Evolutionary conservation across 2,888 invertebrate species (phyloP).

Genomic region (Ypsolopha scabrella): DNA sequence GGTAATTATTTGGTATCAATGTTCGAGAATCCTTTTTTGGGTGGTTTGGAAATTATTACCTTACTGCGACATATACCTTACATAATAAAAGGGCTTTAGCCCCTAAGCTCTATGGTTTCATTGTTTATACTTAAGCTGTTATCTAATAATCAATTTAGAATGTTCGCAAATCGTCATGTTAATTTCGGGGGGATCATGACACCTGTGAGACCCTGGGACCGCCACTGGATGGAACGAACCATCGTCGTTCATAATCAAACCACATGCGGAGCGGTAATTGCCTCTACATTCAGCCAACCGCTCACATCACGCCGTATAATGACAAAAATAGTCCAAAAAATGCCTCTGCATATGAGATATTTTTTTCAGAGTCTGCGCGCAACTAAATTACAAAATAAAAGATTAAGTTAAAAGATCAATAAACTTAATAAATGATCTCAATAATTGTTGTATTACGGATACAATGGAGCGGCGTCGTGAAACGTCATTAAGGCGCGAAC

Average conservation of each 20-base stretch:
- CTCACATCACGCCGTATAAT: constrained; percentile 70
- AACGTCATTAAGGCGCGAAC: constrained; percentile 68
- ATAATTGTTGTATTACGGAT: constrained; percentile 70
- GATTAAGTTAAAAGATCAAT: constrained; percentile 71
- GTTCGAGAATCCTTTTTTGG: no score
- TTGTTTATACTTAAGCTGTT: no score
- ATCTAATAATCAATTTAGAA: no score
- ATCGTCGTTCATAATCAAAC: constrained; percentile 62
- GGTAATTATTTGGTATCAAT: no score
- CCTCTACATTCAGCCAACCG: constrained; percentile 66
- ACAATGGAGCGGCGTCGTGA: constrained; percentile 70
- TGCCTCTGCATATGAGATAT: constrained; percentile 64
- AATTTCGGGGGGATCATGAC: no score
- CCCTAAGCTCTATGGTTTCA: no score
- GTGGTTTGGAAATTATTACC: no score
- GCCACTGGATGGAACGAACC: constrained; percentile 56
- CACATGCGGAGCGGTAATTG: constrained; percentile 69
- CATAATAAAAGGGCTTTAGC: no score
- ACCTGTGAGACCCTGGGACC: no score
- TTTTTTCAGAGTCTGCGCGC: constrained; percentile 64
- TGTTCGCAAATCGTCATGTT: no score
- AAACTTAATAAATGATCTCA: constrained; percentile 72
- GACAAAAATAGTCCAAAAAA: constrained; percentile 71
- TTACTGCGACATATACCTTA: no score
- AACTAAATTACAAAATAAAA: constrained; percentile 71